Conservation (phyloP, 2,888 invertebrate genomes). For the Callinectes sapidus region DNA sequence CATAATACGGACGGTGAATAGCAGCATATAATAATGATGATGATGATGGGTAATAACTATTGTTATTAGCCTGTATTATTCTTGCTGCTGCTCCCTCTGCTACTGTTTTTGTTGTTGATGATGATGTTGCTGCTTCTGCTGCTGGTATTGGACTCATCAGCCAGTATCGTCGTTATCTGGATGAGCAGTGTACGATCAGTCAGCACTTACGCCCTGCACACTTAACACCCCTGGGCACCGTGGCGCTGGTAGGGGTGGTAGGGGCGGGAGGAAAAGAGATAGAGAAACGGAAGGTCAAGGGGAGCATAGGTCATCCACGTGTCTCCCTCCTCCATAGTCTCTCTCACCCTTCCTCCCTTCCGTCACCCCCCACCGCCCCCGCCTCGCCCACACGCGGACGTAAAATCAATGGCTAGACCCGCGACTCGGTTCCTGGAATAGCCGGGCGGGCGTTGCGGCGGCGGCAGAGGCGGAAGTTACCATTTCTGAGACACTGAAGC, state of each 20-base stretch:
- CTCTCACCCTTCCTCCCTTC: neutral
- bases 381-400: conserved; percentile 30
- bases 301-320: conserved; percentile 32
- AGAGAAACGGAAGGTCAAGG: conserved; percentile 20
- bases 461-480: conserved; percentile 27
- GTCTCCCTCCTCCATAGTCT: conserved; percentile 27
- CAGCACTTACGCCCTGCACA: neutral
- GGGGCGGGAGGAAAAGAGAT: neutral
- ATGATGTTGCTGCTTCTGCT: too few species aligned
- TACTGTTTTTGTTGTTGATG: neutral
- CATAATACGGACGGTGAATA: neutral
- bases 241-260: neutral
- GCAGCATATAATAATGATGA: neutral
- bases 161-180: neutral
- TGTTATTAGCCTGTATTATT: neutral
- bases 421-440: conserved; percentile 21
- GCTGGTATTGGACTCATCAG: too few species aligned
- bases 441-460: conserved; percentile 4
- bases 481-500: neutral
- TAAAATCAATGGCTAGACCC: conserved; percentile 17
- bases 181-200: neutral
- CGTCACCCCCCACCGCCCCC: neutral
- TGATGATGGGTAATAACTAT: neutral
- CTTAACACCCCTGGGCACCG: neutral
- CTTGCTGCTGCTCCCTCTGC: too few species aligned